Base-by-base conservation (phyloP, 2,113 vertebrate species). In the Heterocephalus glaber region DNA sequence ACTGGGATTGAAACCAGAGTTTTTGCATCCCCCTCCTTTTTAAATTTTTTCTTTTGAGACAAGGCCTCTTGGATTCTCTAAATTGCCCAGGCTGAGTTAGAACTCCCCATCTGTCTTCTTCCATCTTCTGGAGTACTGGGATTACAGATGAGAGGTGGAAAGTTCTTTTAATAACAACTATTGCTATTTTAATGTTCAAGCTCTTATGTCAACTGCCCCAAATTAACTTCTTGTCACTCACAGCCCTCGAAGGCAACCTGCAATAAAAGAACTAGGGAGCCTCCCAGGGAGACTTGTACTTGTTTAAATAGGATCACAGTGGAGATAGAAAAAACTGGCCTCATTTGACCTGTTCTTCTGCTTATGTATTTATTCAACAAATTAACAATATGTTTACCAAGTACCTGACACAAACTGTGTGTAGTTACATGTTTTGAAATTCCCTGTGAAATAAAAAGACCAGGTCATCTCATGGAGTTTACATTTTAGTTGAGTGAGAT, bases 331-430 rank as follows among this genome's bases (percentile, higher is more conserved):
- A 76, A 76, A 2, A 24, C n/a, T 13, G 19, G 1, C 22, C 20
- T 58, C 12, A 3, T 17, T 1, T 35, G 54, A 49, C 2, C 41
- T 90, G 24, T 90, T 61, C 84, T 93, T 47, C 72, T 74, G 35
- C 11, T 83, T n/a, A 8, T 22, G 79, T 81, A 26, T 77, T 93
- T 61, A 90, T 35, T 94, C 70, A 94, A 56, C n/a, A 83, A 65
- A 79, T 41, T 90, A 61, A 82, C 66, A 60, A 54, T 38, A 20
- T 38, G 13, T 58, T 86, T 89, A 80, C 65, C 52, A 11, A 95
- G 61, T 10, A 14, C 19, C 76, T 54, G 41, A 49, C 54, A 35
- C 10, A 28, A 19, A 2, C 17, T 84, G n/a, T 47, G n/a, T 16
- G 38, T 58, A 38, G 7, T 52, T 9, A 54, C 1, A n/a, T 44